These are phyloP conservation scores for human DNA, from an alignment of 2,113 vertebrate genomes.

Conservation along the genomic window GRCh38 chr11:30076001-30076500, in stretches of 20 bases:
- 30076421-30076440: neutral
- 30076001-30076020: neutral
- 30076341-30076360: slow-evolving; percentile 1
- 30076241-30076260: slow-evolving; percentile 4
- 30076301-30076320: slow-evolving; percentile 4
- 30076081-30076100: slow-evolving; percentile 29
- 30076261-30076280: slow-evolving; percentile 51
- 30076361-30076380: neutral
- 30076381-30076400: slow-evolving; percentile 39
- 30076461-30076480: neutral
- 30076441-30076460: neutral
- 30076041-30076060: neutral
- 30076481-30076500: neutral
- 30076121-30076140: slow-evolving; percentile 14
- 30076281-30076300: neutral
- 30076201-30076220: neutral
- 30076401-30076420: neutral
- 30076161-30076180: slow-evolving; percentile 17
- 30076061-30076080: neutral
- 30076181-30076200: slow-evolving; percentile 18
- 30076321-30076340: slow-evolving; percentile 47
- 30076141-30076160: slow-evolving; percentile 31
- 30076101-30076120: slow-evolving; percentile 35
- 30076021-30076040: neutral
- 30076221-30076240: slow-evolving; percentile 19